phyloP scores from a whole-genome alignment of 2,888 invertebrate species.

The Gnatocerus cornutus region DNA sequence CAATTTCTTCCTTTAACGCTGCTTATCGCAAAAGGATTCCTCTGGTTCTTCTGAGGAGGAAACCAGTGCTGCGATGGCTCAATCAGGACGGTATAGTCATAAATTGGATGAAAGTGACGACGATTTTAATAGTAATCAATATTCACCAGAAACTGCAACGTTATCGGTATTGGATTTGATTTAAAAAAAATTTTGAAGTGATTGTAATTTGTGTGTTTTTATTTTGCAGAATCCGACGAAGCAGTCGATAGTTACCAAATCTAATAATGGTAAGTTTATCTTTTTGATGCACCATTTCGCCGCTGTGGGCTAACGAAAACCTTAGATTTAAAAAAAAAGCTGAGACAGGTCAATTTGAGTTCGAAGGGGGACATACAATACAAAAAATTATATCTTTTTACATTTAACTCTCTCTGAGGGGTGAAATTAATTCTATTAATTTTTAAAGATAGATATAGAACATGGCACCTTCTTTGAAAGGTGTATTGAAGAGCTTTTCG shows the following conservation, averaged over 20 bases:
- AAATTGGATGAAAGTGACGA: slow-evolving; percentile 69
- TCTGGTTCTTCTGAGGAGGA: slow-evolving; percentile 72
- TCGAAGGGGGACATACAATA: too few species aligned
- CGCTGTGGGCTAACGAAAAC: too few species aligned
- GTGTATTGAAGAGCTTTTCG: too few species aligned
- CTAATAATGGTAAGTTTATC: slow-evolving; percentile 63
- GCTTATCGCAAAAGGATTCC: slow-evolving; percentile 68
- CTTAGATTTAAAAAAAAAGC: too few species aligned
- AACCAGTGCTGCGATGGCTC: slow-evolving; percentile 66
- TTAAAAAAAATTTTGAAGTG: not conserved
- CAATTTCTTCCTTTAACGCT: slow-evolving; percentile 55
- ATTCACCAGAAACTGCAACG: slow-evolving; percentile 67
- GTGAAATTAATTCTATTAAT: too few species aligned
- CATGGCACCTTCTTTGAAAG: too few species aligned
- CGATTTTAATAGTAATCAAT: slow-evolving; percentile 70
- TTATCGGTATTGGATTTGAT: slow-evolving; percentile 62
- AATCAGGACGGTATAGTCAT: slow-evolving; percentile 64
- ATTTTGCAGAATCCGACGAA: slow-evolving; percentile 73
- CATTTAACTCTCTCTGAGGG: too few species aligned
- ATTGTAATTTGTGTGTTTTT: slow-evolving; percentile 50
- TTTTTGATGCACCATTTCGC: too few species aligned
- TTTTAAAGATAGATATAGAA: too few species aligned
- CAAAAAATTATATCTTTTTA: too few species aligned
- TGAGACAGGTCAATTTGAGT: too few species aligned
- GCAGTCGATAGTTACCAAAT: slow-evolving; percentile 65